Evolutionary conservation across 1,140 invertebrate species (phyloP).

Genomic region (Ladona fulva): DNA sequence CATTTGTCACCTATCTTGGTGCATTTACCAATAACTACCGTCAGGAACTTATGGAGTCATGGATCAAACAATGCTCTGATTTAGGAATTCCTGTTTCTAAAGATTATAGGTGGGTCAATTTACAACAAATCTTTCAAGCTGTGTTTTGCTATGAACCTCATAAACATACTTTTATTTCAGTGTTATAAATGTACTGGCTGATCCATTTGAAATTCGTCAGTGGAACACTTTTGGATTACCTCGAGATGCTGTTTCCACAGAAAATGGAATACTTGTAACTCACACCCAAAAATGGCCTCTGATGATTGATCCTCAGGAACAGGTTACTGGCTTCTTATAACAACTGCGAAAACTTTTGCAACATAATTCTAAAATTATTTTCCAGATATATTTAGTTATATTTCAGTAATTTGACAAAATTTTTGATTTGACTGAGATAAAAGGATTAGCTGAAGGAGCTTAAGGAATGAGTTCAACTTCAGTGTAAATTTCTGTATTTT

Average conservation of each 20-base stretch:
- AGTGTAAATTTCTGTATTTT: constrained; percentile 13
- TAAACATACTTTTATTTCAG: constrained; percentile 36
- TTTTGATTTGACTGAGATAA: too few relatives aligned
- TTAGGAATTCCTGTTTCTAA: constrained; percentile 59
- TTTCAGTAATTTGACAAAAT: too few relatives aligned
- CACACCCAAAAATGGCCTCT: constrained; percentile 71
- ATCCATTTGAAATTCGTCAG: constrained; percentile 69
- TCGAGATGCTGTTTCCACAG: constrained; percentile 71
- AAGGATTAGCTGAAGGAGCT: too few relatives aligned
- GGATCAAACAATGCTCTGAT: constrained; percentile 52
- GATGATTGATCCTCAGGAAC: constrained; percentile 86
- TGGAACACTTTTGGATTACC: constrained; percentile 80
- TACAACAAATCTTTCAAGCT: not conserved
- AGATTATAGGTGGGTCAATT: constrained; percentile 44
- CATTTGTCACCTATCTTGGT: constrained; percentile 78
- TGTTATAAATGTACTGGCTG: constrained; percentile 64
- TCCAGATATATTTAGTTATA: too few relatives aligned
- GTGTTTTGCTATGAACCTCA: not conserved
- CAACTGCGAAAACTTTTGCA: not conserved
- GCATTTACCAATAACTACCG: constrained; percentile 71
- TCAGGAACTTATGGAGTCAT: constrained; percentile 53
- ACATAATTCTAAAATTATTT: too few relatives aligned
- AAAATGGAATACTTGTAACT: constrained; percentile 80
- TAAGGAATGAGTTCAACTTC: not conserved
- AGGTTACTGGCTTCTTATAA: constrained; percentile 40